Conservation (phyloP, 2,797 vertebrate species). For the Alcedo atthis region DNA sequence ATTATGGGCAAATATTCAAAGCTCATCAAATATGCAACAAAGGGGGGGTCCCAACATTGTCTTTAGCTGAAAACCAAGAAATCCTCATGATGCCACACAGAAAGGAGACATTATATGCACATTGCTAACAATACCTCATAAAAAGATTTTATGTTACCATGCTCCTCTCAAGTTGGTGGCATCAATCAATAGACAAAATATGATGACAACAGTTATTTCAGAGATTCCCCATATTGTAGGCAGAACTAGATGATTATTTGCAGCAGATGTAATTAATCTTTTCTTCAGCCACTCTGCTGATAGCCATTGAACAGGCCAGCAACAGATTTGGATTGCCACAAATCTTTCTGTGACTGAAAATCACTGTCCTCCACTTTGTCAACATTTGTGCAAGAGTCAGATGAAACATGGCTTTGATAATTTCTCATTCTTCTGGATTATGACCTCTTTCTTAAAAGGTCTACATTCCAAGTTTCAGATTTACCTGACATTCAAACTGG, state of each 20-base stretch:
- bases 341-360: background rate
- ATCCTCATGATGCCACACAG: background rate
- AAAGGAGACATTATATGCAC: background rate
- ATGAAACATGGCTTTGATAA: background rate
- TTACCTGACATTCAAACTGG: background rate
- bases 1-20: background rate
- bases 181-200: background rate
- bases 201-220: background rate
- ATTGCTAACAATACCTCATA: background rate
- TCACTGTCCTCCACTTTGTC: background rate
- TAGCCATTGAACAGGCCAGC: background rate
- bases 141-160: background rate
- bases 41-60: background rate
- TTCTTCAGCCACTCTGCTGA: background rate
- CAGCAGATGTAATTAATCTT: background rate
- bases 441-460: background rate
- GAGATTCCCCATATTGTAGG: background rate
- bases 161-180: background rate
- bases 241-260: background rate
- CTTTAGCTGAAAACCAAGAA: background rate
- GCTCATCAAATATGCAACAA: background rate
- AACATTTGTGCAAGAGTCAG: rapidly evolving
- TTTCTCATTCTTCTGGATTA: background rate
- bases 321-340: background rate
- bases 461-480: background rate